Conservation (phyloP, 2,888 invertebrate genomes). For the Lampropteryx suffumata region DNA sequence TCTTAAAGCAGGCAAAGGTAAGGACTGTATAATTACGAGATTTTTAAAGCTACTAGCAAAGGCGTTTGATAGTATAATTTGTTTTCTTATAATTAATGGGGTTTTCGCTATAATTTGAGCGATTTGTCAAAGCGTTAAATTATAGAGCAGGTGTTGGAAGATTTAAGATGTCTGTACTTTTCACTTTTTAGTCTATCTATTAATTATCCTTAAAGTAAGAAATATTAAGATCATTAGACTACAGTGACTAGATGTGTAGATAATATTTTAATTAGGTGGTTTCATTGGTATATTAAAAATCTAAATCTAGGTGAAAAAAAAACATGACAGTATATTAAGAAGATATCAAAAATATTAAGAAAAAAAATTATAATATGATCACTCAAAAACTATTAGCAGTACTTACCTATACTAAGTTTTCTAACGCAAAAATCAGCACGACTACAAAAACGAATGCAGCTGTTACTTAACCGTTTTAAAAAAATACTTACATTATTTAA, state of each 20-base stretch:
- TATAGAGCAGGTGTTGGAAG: slow-evolving; percentile 15
- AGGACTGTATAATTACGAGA: slow-evolving; percentile 35
- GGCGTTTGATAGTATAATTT: slow-evolving; percentile 18
- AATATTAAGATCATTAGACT: background rate
- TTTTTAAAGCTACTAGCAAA: slow-evolving; percentile 21
- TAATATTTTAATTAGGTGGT: too few species aligned
- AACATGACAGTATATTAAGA: too few species aligned
- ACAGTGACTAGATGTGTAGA: too few species aligned
- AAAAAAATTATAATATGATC: too few species aligned
- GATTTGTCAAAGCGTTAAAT: slow-evolving; percentile 15
- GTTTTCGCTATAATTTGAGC: slow-evolving; percentile 18
- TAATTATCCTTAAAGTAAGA: background rate
- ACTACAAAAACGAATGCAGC: too few species aligned
- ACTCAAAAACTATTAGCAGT: too few species aligned
- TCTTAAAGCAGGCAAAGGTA: slow-evolving; percentile 40
- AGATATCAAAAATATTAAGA: too few species aligned
- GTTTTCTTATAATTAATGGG: slow-evolving; percentile 22
- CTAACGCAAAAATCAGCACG: background rate
- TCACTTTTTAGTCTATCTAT: background rate
- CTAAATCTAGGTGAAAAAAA: too few species aligned
- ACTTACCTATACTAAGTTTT: too few species aligned
- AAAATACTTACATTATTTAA: slow-evolving; percentile 8
- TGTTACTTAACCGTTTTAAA: background rate
- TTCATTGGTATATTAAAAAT: too few species aligned
- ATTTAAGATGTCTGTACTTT: slow-evolving; percentile 8